phyloP scores from a whole-genome alignment of 2,113 vertebrate genomes.

The Amazona guildingii region DNA sequence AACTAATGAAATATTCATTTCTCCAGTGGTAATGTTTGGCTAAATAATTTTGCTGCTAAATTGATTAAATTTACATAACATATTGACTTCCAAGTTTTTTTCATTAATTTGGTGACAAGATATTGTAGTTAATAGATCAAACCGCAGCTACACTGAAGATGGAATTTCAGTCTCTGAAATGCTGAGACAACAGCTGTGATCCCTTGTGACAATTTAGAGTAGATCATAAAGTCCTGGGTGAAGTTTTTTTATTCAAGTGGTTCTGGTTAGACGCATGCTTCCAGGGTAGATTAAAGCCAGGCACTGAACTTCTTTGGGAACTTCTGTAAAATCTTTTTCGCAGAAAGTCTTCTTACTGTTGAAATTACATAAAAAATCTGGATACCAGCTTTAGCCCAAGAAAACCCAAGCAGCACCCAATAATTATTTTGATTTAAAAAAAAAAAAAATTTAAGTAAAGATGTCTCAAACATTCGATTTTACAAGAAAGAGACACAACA shows the following conservation, averaged over 20 bases:
- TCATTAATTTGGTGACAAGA: slow-evolving; percentile 27
- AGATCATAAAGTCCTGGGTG: not conserved
- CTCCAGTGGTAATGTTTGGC: not conserved
- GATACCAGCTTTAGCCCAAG: not conserved
- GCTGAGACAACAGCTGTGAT: not conserved
- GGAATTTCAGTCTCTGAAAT: slow-evolving; percentile 2
- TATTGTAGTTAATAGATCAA: slow-evolving; percentile 2
- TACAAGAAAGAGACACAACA: not conserved
- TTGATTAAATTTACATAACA: slow-evolving; percentile 19
- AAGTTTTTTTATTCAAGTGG: not conserved
- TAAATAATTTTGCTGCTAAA: not conserved
- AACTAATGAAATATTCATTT: not conserved
- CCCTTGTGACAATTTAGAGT: not conserved
- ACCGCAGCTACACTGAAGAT: not conserved
- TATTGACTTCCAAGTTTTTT: not conserved
- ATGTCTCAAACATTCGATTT: not conserved
- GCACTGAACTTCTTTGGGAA: not conserved
- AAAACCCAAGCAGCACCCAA: not conserved
- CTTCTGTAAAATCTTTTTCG: not conserved
- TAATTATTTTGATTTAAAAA: not conserved
- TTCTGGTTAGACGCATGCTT: not conserved
- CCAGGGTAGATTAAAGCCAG: slow-evolving; percentile 20
- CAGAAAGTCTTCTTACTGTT: not conserved
- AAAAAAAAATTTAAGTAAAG: not conserved
- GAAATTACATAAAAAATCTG: not conserved